Evolutionary conservation across 2,797 vertebrate species (phyloP).

Genomic region (Coracias cyanogaster): DNA sequence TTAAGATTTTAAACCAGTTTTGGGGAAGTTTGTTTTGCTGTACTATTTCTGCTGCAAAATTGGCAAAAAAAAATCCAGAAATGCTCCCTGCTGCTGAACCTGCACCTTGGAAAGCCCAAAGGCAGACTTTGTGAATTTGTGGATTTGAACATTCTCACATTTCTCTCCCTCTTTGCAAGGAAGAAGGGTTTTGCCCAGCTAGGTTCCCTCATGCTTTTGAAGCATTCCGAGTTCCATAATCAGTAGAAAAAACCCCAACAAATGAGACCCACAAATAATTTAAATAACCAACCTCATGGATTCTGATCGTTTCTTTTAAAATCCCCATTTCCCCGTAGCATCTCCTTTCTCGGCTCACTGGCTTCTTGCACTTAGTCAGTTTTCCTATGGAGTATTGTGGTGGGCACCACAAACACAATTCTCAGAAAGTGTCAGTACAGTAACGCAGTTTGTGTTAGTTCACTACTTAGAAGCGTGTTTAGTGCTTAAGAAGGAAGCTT

Average conservation of each 20-base stretch:
- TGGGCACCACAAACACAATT: neutral
- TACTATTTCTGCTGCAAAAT: neutral
- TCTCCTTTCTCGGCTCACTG: neutral
- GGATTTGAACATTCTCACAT: neutral
- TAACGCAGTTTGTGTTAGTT: neutral
- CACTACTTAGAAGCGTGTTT: neutral
- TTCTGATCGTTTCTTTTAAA: neutral
- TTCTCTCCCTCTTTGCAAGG: neutral
- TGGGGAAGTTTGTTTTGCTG: neutral
- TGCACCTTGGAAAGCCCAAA: neutral
- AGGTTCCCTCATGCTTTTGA: neutral
- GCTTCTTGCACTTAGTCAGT: neutral
- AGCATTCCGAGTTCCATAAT: neutral
- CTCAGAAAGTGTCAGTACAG: neutral
- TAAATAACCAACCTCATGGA: neutral
- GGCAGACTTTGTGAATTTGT: neutral
- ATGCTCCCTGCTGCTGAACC: neutral
- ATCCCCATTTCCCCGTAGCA: neutral
- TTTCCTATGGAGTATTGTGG: neutral
- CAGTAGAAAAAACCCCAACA: neutral
- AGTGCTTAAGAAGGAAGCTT: conserved; percentile 24
- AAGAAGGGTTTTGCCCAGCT: neutral
- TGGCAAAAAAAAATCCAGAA: neutral
- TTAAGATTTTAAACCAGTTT: neutral
- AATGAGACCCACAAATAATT: accelerated